Base-by-base conservation (phyloP, 2,888 invertebrate species). In the Athalia circularis region DNA sequence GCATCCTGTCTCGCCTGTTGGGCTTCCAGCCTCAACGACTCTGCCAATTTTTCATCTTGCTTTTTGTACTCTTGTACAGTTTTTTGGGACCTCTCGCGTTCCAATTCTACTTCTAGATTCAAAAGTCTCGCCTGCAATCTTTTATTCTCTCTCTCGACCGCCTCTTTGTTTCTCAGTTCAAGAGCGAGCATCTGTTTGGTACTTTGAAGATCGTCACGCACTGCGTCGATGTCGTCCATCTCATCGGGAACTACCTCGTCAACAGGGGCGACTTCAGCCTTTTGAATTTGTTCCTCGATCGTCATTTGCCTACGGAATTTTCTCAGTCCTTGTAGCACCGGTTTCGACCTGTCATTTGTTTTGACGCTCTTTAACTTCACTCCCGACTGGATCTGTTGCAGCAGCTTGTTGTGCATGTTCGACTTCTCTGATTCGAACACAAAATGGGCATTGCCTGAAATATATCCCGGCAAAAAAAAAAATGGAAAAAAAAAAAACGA, bases 301-400 rank as follows among this genome's bases (percentile, higher is more conserved):
- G 97, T 97, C 94, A 96, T 94, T 90, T 97, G 97, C 85, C 97
- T 92, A 78, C 97, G 93, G 91, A 97, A 96, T 90, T 97, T 97
- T 77, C 96, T 93, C 82, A 97, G 91, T 79, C 97, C 97, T 85
- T 95, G 95, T 81, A 97, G 90, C 82, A 95, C 93, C 3, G 97
- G 97, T 91, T 93, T 96, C 89, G 97, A 97, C 84, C 97, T 94
- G 88, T 97, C 97, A 87, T 97, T 96, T 5, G 95, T 95, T 88
- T 94, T 94, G 0, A 94, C 94, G 83, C 94, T 94, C 87, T 95
- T 96, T 84, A 97, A 91, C 84, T 91, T 93, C 0, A 97, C 91
- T 75, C 97, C 97, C 80, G 92, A 91, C 89, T 95, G 94, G 87
- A 97, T 97, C 92, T 96, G 95, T 90, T 95, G 94, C 7, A 97